Evolutionary conservation across 2,797 vertebrate species (phyloP).

Genomic region (Rallus crepitans): DNA sequence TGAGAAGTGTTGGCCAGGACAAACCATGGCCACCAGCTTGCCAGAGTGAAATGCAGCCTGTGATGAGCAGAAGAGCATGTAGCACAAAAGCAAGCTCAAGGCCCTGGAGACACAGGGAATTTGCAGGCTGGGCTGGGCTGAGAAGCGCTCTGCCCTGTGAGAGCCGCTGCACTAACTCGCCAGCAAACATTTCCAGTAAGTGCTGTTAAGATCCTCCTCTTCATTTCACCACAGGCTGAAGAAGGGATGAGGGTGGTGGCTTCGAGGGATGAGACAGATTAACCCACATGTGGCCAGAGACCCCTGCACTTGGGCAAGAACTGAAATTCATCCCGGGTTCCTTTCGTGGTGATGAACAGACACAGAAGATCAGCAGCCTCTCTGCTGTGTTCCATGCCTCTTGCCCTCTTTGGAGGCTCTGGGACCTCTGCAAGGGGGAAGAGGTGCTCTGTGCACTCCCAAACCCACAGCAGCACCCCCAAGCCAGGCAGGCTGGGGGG

Average conservation of each 20-base stretch:
- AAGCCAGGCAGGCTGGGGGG: fast-evolving
- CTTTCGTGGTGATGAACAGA: fast-evolving
- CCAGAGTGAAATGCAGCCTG: background rate
- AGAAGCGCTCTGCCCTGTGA: background rate
- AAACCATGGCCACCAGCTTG: background rate
- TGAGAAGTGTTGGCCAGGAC: fast-evolving
- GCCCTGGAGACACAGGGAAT: background rate
- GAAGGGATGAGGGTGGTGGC: background rate
- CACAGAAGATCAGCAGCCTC: background rate
- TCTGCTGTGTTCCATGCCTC: background rate
- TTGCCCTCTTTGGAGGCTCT: background rate
- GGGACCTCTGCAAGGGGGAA: background rate
- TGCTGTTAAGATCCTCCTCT: background rate
- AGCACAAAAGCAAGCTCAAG: background rate
- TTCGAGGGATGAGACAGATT: background rate
- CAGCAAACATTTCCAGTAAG: background rate
- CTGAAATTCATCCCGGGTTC: background rate
- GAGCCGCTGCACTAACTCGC: background rate
- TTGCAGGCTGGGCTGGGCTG: background rate
- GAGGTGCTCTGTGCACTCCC: background rate
- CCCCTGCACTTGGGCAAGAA: background rate
- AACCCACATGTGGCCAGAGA: background rate
- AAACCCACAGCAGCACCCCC: background rate
- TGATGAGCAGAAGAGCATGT: background rate
- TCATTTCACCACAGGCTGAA: background rate